Evolutionary conservation across 2,113 vertebrate genomes (phyloP).

Genomic region (Henicopernis longicauda): DNA sequence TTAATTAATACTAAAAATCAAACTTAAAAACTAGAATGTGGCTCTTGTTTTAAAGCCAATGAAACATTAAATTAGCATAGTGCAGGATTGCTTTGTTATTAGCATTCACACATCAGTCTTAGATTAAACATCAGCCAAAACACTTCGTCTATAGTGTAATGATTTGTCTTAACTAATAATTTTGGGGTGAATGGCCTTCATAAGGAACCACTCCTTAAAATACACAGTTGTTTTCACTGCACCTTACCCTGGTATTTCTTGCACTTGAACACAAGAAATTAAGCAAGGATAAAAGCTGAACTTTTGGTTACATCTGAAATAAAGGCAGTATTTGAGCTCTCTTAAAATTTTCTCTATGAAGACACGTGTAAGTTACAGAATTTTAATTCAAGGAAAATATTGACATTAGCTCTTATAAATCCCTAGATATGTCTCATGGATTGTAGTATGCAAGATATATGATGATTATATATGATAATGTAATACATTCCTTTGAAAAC

Average conservation of each 20-base stretch:
- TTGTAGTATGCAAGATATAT: background rate
- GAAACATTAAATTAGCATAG: background rate
- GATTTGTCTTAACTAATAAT: background rate
- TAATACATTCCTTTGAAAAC: background rate
- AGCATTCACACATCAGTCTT: background rate
- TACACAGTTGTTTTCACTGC: background rate
- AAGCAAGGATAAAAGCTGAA: background rate
- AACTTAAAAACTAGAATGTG: background rate
- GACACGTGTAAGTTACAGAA: background rate
- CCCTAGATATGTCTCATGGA: background rate
- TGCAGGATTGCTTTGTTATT: background rate
- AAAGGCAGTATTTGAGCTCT: background rate
- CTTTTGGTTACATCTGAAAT: background rate
- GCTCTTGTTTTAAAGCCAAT: background rate
- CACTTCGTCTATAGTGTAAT: background rate
- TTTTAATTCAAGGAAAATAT: background rate
- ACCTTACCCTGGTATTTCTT: background rate
- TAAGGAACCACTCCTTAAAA: background rate
- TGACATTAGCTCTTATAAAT: background rate
- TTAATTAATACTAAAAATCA: background rate
- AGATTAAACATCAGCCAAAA: background rate
- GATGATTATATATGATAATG: background rate
- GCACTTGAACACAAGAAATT: background rate
- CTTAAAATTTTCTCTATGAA: background rate
- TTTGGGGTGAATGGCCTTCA: background rate